phyloP scores from a whole-genome alignment of 2,113 vertebrate genomes.

The Pelecanoides urinatrix region DNA sequence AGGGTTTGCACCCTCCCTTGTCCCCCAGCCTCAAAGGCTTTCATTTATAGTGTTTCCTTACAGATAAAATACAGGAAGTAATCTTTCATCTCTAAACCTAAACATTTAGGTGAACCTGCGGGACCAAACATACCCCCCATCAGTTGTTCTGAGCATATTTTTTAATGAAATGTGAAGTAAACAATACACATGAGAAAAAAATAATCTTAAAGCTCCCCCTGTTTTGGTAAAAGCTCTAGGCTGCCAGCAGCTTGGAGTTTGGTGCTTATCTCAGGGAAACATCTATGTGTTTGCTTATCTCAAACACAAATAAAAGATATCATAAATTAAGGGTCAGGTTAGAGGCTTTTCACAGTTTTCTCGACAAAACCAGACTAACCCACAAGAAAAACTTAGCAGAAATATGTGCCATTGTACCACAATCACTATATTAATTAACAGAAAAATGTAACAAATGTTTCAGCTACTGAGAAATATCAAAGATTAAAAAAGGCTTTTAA shows the following conservation, averaged over 20 bases:
- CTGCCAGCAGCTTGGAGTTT: not conserved
- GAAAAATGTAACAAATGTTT: not conserved
- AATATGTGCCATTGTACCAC: not conserved
- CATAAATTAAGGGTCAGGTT: not conserved
- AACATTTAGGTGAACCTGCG: not conserved
- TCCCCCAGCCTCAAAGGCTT: not conserved
- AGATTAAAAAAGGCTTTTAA: not conserved
- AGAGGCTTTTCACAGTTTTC: not conserved
- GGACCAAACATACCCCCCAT: not conserved
- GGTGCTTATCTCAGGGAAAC: not conserved
- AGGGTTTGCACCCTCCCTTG: not conserved
- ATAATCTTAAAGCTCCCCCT: fast-evolving
- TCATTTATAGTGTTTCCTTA: not conserved
- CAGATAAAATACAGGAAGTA: not conserved
- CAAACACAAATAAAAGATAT: not conserved
- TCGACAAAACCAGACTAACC: not conserved
- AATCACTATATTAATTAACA: not conserved
- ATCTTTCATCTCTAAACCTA: not conserved
- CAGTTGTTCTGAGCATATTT: not conserved
- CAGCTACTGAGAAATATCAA: not conserved
- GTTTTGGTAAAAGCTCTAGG: not conserved
- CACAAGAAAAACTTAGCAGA: not conserved
- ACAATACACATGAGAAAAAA: not conserved
- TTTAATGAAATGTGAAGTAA: not conserved
- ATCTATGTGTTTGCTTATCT: not conserved